phyloP scores from a whole-genome alignment of 2,113 vertebrate species.

The Coracopsis vasa region DNA sequence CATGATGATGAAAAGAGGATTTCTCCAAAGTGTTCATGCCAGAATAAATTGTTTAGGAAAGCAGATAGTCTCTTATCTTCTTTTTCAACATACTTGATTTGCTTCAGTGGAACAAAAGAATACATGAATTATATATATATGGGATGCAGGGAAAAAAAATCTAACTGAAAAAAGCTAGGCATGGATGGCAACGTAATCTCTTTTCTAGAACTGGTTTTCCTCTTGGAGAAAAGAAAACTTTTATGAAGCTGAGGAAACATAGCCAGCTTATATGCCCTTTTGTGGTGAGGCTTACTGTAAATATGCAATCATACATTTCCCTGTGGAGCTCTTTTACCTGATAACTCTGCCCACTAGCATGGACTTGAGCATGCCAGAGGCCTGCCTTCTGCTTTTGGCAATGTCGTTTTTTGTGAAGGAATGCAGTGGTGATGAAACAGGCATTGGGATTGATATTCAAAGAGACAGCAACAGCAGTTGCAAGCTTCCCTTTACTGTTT shows the following conservation, averaged over 20 bases:
- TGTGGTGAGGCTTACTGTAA: not conserved
- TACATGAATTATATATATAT: not conserved
- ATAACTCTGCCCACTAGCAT: not conserved
- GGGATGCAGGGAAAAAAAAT: no score
- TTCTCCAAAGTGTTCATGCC: not conserved
- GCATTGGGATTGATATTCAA: not conserved
- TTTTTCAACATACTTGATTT: not conserved
- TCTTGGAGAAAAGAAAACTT: not conserved
- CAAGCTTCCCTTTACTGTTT: not conserved
- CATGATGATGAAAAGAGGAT: not conserved
- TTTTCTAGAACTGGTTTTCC: not conserved
- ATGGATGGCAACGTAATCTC: not conserved
- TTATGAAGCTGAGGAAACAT: not conserved
- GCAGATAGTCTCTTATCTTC: not conserved
- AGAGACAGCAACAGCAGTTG: not conserved
- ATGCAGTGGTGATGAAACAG: not conserved
- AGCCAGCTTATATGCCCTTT: not conserved
- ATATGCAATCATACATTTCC: not conserved
- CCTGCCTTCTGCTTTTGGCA: not conserved
- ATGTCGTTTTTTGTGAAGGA: not conserved
- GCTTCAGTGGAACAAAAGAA: not conserved
- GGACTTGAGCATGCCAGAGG: not conserved
- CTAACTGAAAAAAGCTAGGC: fast-evolving
- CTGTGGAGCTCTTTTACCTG: not conserved
- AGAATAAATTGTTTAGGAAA: not conserved